Conservation (phyloP, 2,888 invertebrate genomes). For the Phoenoteleia sp. region DNA sequence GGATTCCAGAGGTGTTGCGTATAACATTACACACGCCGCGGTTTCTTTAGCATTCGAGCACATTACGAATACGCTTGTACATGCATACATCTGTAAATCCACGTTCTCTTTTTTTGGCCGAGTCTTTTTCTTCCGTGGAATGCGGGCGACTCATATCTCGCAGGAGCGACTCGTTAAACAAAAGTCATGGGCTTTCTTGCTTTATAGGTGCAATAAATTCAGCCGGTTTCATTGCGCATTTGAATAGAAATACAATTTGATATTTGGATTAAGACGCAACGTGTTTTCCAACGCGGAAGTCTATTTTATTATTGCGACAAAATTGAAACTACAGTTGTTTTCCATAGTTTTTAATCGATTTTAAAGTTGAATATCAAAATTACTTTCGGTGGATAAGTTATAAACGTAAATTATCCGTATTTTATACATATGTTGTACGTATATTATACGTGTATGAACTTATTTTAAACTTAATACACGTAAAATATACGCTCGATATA, state of each 20-base stretch:
- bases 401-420: too few relatives aligned
- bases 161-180: slow-evolving; percentile 69
- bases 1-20: slow-evolving; percentile 47
- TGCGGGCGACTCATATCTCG: slow-evolving; percentile 76
- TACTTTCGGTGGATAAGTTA: too few relatives aligned
- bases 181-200: slow-evolving; percentile 73
- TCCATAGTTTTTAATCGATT: too few relatives aligned
- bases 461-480: too few relatives aligned
- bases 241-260: background rate
- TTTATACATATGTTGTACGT: too few relatives aligned
- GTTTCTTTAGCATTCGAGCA: slow-evolving; percentile 57
- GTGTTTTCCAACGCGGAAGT: background rate
- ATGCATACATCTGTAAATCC: slow-evolving; percentile 72
- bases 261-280: background rate
- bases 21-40: slow-evolving; percentile 33
- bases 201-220: slow-evolving; percentile 57
- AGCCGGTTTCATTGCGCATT: slow-evolving; percentile 30
- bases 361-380: too few relatives aligned
- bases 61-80: slow-evolving; percentile 65
- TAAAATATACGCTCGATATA: too few relatives aligned
- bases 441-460: too few relatives aligned
- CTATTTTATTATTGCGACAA: background rate
- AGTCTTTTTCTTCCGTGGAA: slow-evolving; percentile 72
- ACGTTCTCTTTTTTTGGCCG: slow-evolving; percentile 65
- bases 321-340: too few relatives aligned